Conservation (phyloP, 2,797 vertebrate genomes). For the Notolabrus celidotus region DNA sequence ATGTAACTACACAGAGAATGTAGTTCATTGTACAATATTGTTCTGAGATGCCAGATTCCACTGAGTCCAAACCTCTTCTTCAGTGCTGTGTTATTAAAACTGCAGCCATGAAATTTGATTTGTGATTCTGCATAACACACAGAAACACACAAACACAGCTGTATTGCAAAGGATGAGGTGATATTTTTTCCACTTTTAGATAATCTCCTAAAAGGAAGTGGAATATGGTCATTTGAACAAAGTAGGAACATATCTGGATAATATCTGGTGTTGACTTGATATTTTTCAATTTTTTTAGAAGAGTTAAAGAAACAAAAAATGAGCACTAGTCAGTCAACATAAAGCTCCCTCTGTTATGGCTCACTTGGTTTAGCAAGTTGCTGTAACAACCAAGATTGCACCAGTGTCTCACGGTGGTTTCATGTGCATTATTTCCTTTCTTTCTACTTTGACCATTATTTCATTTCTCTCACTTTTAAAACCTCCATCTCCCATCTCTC, state of each 20-base stretch:
- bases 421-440: not conserved
- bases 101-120: slow-evolving; percentile 43
- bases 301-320: not conserved
- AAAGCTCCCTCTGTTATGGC: not conserved
- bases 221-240: slow-evolving; percentile 27
- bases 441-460: not conserved
- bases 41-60: slow-evolving; percentile 38
- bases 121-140: slow-evolving; percentile 28
- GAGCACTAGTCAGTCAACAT: not conserved
- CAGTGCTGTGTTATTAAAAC: slow-evolving; percentile 32
- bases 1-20: slow-evolving; percentile 45
- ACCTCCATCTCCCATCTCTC: slow-evolving; percentile 5
- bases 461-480: slow-evolving; percentile 13
- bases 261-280: not conserved
- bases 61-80: slow-evolving; percentile 22
- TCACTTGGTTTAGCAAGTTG: slow-evolving; percentile 11
- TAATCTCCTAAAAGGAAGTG: slow-evolving; percentile 43
- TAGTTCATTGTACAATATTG: slow-evolving; percentile 50
- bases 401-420: slow-evolving; percentile 1
- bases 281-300: slow-evolving; percentile 2
- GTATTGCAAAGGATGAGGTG: slow-evolving; percentile 49
- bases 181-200: slow-evolving; percentile 35
- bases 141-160: slow-evolving; percentile 29
- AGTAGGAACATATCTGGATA: slow-evolving; percentile 11
- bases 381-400: slow-evolving; percentile 11